These are phyloP conservation scores for Macheiramphus alcinus DNA, from an alignment of 2,113 vertebrate species.

Conservation along the genomic window DNA sequence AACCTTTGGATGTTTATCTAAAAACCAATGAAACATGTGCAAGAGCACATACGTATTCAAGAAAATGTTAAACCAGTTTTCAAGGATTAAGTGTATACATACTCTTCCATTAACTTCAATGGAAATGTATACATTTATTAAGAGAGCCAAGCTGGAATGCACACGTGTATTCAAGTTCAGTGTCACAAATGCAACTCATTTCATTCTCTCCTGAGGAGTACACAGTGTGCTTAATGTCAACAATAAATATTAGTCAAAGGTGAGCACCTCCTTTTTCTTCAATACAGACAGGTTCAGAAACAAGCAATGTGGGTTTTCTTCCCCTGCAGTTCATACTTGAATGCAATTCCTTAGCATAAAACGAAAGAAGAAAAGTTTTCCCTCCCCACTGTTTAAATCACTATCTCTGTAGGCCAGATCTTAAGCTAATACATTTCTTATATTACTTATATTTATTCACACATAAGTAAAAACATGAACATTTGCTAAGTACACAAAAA, in stretches of 20 bases:
- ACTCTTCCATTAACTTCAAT: not conserved
- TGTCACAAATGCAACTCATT: not conserved
- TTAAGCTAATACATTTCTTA: not conserved
- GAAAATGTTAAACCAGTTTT: not conserved
- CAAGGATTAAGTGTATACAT: not conserved
- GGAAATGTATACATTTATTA: not conserved
- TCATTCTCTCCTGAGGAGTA: not conserved
- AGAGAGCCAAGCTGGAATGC: not conserved
- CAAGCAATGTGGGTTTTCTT: fast-evolving
- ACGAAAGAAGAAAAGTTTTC: not conserved
- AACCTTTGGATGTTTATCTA: not conserved
- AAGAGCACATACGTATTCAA: not conserved
- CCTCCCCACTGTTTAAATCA: not conserved
- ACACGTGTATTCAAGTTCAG: not conserved
- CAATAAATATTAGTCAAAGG: not conserved
- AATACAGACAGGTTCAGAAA: not conserved
- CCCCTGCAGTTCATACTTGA: not conserved
- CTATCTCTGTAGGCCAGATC: not conserved
- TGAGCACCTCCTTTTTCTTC: not conserved
- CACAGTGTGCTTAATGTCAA: not conserved
- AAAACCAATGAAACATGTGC: not conserved
- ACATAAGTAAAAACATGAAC: not conserved
- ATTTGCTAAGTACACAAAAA: not conserved
- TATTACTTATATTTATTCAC: not conserved
- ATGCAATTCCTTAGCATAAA: not conserved